Percentiles rank a stretch among this genome's conserved stretches.
Conservation (phyloP, 2,113 vertebrate genomes). For the Gobio gobio region DNA sequence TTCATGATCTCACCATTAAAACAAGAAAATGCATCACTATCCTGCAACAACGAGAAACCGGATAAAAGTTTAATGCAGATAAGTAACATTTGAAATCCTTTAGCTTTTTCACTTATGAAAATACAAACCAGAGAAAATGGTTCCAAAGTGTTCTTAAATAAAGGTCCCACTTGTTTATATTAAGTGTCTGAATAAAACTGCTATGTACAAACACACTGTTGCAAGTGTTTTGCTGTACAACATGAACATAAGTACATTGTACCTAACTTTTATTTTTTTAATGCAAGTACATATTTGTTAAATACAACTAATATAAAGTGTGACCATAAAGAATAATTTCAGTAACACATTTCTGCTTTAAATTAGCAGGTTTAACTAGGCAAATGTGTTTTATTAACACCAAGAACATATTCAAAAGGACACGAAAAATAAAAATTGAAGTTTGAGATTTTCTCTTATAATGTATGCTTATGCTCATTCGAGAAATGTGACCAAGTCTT, state of each 20-base stretch:
- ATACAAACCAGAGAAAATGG: background rate
- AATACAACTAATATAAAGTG: no score
- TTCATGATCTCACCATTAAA: background rate
- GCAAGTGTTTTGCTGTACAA: no score
- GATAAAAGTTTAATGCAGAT: no score
- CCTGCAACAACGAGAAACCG: background rate
- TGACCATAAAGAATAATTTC: no score
- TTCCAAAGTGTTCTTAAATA: background rate
- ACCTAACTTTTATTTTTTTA: no score
- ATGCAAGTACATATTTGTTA: no score
- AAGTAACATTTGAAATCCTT: background rate
- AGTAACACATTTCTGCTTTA: background rate
- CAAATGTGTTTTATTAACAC: background rate
- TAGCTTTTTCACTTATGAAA: background rate
- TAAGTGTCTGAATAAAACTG: no score
- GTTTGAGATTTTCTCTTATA: no score
- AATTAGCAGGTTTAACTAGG: background rate
- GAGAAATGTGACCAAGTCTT: background rate
- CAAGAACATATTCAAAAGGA: background rate
- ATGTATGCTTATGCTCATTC: no score
- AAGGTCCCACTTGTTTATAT: no score
- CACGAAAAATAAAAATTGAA: background rate
- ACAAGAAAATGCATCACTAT: background rate
- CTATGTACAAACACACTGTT: no score
- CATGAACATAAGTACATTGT: no score